These are phyloP conservation scores for Intellagama lesueurii DNA, from an alignment of 2,797 vertebrate species.

Conservation along the genomic window DNA sequence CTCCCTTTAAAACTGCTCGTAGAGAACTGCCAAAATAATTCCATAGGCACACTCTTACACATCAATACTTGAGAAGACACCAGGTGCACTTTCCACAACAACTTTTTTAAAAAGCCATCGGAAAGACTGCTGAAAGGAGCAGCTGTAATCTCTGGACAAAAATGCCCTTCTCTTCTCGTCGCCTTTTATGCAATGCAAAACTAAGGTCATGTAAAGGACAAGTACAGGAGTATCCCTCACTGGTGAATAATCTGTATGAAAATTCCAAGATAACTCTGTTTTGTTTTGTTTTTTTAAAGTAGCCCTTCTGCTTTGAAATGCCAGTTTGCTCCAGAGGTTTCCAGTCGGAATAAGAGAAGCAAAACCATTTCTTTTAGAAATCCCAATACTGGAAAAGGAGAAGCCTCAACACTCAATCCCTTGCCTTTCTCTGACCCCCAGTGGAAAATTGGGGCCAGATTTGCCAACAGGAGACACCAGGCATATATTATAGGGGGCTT, in stretches of 20 bases:
- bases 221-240: slow-evolving; percentile 39
- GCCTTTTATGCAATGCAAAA: slow-evolving; percentile 54
- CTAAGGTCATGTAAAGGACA: slow-evolving; percentile 65
- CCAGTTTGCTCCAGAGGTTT: not conserved
- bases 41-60: not conserved
- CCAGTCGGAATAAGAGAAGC: not conserved
- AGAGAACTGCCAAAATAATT: slow-evolving; percentile 7
- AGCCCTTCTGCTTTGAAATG: slow-evolving; percentile 18
- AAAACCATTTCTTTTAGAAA: not conserved
- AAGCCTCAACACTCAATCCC: not conserved
- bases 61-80: slow-evolving; percentile 36
- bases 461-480: not conserved
- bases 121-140: slow-evolving; percentile 30
- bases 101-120: slow-evolving; percentile 2
- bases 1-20: not conserved
- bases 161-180: slow-evolving; percentile 48
- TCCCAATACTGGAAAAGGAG: not conserved
- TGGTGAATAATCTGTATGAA: slow-evolving; percentile 45
- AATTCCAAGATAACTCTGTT: slow-evolving; percentile 1
- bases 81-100: slow-evolving; percentile 36
- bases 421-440: not conserved
- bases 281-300: not conserved
- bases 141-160: slow-evolving; percentile 41
- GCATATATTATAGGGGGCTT: not conserved
- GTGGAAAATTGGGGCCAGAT: not conserved